phyloP scores from a whole-genome alignment of 2,113 vertebrate species.

The Ochotona curzoniae region DNA sequence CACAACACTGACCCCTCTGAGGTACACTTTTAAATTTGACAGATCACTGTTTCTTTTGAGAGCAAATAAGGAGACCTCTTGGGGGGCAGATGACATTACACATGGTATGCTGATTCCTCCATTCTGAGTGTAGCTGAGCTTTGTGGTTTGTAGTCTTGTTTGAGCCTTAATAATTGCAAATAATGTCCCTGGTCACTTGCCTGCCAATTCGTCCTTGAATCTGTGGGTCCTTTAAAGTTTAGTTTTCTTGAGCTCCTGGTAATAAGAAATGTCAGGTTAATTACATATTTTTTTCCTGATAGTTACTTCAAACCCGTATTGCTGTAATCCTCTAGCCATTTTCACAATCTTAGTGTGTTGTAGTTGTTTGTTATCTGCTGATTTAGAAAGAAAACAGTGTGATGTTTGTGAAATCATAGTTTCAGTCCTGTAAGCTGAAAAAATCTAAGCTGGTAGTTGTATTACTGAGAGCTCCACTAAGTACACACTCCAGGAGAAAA shows the following conservation, averaged over 20 bases:
- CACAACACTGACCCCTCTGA: neutral
- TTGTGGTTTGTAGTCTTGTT: neutral
- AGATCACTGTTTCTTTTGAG: constrained; percentile 30
- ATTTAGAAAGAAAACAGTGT: constrained; percentile 26
- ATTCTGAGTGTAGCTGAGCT: neutral
- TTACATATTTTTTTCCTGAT: constrained; percentile 20
- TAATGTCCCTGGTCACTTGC: neutral
- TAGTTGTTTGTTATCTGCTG: constrained; percentile 20
- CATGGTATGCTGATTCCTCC: neutral
- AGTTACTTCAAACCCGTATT: neutral
- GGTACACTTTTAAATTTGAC: constrained; percentile 31
- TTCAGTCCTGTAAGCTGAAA: constrained; percentile 15
- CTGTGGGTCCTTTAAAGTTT: constrained; percentile 25
- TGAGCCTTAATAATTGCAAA: constrained; percentile 16
- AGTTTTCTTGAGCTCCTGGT: neutral
- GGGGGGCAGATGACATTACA: neutral
- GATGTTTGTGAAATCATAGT: constrained; percentile 46
- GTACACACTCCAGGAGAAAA: constrained; percentile 7
- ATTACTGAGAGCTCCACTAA: neutral
- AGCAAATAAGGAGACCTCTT: neutral
- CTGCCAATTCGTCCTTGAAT: neutral
- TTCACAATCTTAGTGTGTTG: neutral
- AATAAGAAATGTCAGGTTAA: neutral
- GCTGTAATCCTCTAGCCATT: neutral
- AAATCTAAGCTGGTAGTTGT: neutral